Percentiles rank a stretch among this genome's conserved stretches.
phyloP scores from a whole-genome alignment of 2,113 vertebrate species.

The Glaucomys volans region DNA sequence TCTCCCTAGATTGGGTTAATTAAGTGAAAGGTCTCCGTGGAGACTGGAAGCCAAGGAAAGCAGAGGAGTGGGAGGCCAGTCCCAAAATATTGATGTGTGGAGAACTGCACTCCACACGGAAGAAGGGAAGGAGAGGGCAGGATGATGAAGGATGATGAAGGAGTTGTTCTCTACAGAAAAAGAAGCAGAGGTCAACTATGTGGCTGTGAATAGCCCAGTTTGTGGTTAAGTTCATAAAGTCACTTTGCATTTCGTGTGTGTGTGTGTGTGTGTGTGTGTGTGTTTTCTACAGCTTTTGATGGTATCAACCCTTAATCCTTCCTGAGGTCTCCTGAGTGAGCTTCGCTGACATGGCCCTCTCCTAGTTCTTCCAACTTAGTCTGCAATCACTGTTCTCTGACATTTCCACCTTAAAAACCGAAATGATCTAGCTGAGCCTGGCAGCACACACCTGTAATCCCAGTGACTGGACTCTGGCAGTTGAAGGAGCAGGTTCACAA shows the following conservation, averaged over 20 bases:
- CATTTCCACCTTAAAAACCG: not conserved
- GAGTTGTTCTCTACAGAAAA: not conserved
- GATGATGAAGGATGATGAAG: too few relatives aligned
- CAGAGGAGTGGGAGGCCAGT: not conserved
- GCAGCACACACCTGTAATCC: too few relatives aligned
- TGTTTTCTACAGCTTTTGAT: not conserved
- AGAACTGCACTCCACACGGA: not conserved
- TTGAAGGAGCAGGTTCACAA: too few relatives aligned
- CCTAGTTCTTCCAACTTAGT: not conserved
- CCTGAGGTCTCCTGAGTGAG: not conserved
- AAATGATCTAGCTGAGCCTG: too few relatives aligned
- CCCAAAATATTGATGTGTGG: not conserved
- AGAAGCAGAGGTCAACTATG: not conserved
- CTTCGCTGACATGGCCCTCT: not conserved
- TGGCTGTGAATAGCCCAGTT: not conserved
- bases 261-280: too few relatives aligned
- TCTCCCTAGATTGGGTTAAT: constrained; percentile 78
- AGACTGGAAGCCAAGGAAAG: not conserved
- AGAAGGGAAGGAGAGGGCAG: not conserved
- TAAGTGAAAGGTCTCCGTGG: constrained; percentile 76
- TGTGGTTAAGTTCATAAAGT: not conserved
- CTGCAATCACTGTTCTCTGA: not conserved
- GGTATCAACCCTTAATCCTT: not conserved
- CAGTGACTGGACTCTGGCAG: too few relatives aligned
- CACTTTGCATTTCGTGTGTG: too few relatives aligned